A percentile compares a stretch with the other conserved stretches of the same genome.
phyloP scores from a whole-genome alignment of 2,888 invertebrate genomes.

The Portevinia maculata region DNA sequence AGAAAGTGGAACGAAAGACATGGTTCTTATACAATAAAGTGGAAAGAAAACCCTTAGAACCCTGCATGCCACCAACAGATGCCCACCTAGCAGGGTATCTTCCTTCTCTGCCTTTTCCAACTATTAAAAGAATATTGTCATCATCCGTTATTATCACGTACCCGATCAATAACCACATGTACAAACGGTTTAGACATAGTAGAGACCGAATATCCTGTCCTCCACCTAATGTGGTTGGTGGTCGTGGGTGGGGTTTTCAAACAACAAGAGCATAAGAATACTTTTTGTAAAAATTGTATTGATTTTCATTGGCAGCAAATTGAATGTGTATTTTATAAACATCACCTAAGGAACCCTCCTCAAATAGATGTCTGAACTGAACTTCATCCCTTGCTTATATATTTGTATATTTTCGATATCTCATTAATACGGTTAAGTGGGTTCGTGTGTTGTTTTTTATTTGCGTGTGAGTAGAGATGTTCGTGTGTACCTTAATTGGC shows the following conservation, averaged over 20 bases:
- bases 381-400: constrained; percentile 24
- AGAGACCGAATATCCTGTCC: constrained; percentile 43
- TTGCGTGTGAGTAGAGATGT: constrained; percentile 18
- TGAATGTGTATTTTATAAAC: constrained; percentile 55
- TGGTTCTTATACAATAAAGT: constrained; percentile 60
- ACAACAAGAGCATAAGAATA: constrained; percentile 17
- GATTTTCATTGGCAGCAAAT: constrained; percentile 56
- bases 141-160: constrained; percentile 66
- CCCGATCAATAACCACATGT: constrained; percentile 67
- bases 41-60: constrained; percentile 55
- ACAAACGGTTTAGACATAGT: constrained; percentile 48
- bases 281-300: constrained; percentile 52
- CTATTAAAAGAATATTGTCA: constrained; percentile 69
- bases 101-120: constrained; percentile 30
- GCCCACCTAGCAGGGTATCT: constrained; percentile 32
- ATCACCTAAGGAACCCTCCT: constrained; percentile 40
- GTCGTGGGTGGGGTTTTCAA: constrained; percentile 6
- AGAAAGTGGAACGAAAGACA: constrained; percentile 47
- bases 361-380: constrained; percentile 17
- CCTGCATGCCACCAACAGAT: constrained; percentile 39
- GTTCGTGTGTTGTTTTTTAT: constrained; percentile 17
- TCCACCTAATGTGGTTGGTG: constrained; percentile 25
- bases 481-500: constrained; percentile 54
- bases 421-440: constrained; percentile 57
- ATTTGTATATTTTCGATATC: constrained; percentile 35